Base-by-base conservation (phyloP, 2,888 invertebrate species). In the Melanostoma mellinum region DNA sequence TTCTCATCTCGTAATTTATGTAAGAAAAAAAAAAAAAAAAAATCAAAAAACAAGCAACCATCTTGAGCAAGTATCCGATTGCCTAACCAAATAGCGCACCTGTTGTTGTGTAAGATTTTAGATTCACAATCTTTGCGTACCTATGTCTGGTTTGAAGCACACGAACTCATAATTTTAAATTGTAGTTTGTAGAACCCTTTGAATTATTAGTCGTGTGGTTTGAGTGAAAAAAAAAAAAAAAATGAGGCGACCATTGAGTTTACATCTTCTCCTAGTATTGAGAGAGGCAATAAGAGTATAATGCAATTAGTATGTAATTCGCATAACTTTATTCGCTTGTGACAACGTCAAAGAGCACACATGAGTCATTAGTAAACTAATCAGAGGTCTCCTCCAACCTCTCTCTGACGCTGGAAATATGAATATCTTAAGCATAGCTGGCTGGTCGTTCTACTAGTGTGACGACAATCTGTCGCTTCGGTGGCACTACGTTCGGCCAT, bases 221-320 rank as follows among this genome's bases (percentile, higher is more conserved):
- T 9, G 5, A 6, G 30, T 6, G 32, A 48, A 63, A 48, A 71
- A 44, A 58, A 65, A 63, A 63, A 44, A 60, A 46, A 48, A 60
- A 77, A 53, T 77, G 52, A 40, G 52, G 30, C 50, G 8, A 6
- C 33, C 56, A 63, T 58, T 71, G 58, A 60, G 58, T 72, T 6
- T 56, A 33, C 42, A 40, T 42, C 35, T 32, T 56, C n/a, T 60
- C 42, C 42, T 42, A 9, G 9, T 42, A 6, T 3, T 42, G 9
- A 3, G 38, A 52, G 48, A 67, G 40, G 9, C 50, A 42, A 58
- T 75, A 67, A 60, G 35, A 58, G 74, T 58, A 67, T 52, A 75
- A 75, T 36, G 52, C 74, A 75, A 75, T 75, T 75, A 75, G 58
- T 44, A 67, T n/a, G 58, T 50, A 42, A 46, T 67, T 75, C 73